A percentile compares a stretch with the other conserved stretches of the same genome.
These are phyloP conservation scores for Arenicola marina DNA, from an alignment of 2,888 invertebrate genomes.

Conservation along the genomic window DNA sequence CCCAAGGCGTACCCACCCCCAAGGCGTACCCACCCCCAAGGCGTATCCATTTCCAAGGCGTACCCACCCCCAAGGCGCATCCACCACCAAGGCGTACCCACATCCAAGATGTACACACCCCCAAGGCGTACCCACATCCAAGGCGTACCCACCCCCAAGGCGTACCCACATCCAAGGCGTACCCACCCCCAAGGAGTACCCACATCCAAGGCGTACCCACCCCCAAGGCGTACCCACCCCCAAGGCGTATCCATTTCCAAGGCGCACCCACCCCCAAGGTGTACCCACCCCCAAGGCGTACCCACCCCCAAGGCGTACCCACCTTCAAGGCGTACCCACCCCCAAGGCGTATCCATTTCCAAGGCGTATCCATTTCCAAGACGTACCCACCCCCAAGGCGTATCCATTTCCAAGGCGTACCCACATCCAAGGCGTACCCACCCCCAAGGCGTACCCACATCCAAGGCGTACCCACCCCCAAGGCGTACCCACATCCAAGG, in stretches of 20 bases:
- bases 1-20: constrained; percentile 97
- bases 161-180: constrained; percentile 94
- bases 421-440: constrained; percentile 93
- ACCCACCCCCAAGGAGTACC: constrained; percentile 93
- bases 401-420: constrained; percentile 96
- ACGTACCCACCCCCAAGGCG: constrained; percentile 96
- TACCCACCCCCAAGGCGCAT: constrained; percentile 96
- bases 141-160: too few species aligned
- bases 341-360: constrained; percentile 97
- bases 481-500: constrained; percentile 93
- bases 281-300: constrained; percentile 96
- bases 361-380: constrained; percentile 93
- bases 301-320: constrained; percentile 89
- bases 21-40: constrained; percentile 93
- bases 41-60: constrained; percentile 96
- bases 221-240: constrained; percentile 97
- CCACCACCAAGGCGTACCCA: constrained; percentile 93
- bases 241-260: constrained; percentile 95
- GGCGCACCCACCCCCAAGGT: constrained; percentile 96
- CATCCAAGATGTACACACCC: constrained; percentile 93
- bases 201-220: constrained; percentile 96
- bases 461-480: constrained; percentile 97
- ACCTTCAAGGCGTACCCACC: constrained; percentile 96
- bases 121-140: too few species aligned
- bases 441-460: constrained; percentile 97